phyloP scores from a whole-genome alignment of 64 coral and sea anemone species.

The Astreopora myriophthalma region DNA sequence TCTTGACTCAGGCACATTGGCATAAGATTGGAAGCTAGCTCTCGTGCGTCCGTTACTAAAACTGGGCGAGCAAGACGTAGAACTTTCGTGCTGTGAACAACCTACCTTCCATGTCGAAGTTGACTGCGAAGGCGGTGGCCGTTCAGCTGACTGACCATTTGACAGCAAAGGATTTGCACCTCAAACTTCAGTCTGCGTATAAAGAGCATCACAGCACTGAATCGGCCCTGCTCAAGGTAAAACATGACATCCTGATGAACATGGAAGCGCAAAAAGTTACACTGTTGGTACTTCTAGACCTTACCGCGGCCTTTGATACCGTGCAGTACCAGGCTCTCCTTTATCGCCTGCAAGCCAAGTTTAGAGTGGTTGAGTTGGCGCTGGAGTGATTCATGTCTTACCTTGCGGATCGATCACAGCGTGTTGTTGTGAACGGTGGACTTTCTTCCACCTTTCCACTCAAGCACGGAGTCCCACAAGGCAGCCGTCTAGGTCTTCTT shows the following conservation, averaged over 20 bases:
- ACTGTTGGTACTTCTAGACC: not conserved
- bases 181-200: not conserved
- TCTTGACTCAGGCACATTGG: no score
- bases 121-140: not conserved
- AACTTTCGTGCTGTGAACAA: not conserved
- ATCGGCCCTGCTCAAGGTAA: not conserved
- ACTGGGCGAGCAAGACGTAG: no score
- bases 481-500: not conserved
- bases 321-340: not conserved
- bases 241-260: not conserved
- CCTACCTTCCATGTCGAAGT: not conserved
- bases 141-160: not conserved
- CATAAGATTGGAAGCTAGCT: no score
- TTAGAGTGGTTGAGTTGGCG: not conserved
- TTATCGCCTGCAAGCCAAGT: not conserved
- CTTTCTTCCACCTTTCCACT: not conserved
- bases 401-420: not conserved
- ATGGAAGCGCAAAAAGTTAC: not conserved
- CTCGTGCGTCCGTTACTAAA: no score
- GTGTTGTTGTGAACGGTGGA: not conserved
- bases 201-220: not conserved
- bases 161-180: not conserved
- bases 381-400: not conserved
- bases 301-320: not conserved
- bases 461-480: not conserved